Evolutionary conservation across 2,113 vertebrate species (phyloP).

Genomic region (Acinonyx jubatus): DNA sequence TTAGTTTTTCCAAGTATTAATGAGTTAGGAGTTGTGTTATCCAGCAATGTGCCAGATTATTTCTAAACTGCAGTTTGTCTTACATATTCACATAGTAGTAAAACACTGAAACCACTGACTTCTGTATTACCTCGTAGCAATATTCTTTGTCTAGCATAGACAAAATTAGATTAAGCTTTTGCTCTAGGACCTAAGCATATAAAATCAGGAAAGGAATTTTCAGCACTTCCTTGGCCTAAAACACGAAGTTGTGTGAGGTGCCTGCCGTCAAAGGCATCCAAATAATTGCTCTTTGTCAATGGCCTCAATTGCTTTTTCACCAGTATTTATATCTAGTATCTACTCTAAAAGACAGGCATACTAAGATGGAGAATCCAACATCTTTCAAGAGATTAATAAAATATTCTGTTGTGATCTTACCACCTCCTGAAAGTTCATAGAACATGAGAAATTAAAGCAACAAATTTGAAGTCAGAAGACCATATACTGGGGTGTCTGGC

Average conservation of each 20-base stretch:
- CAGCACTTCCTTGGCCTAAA: not conserved
- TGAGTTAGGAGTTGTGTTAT: not conserved
- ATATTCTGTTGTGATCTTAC: not conserved
- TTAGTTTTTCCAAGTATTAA: constrained; percentile 23
- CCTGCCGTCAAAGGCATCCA: not conserved
- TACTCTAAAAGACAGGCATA: not conserved
- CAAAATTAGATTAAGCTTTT: constrained; percentile 9
- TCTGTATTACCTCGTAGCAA: not conserved
- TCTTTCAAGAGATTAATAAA: not conserved
- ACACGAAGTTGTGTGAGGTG: not conserved
- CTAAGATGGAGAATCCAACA: not conserved
- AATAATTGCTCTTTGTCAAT: not conserved
- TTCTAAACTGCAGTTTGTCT: not conserved
- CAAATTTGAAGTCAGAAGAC: not conserved
- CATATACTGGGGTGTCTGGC: not conserved
- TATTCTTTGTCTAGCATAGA: not conserved
- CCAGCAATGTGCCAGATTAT: not conserved
- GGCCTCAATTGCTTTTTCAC: not conserved
- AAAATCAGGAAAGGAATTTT: not conserved
- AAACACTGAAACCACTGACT: not conserved
- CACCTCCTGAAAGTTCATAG: not conserved
- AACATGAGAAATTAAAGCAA: not conserved
- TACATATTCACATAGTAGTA: not conserved
- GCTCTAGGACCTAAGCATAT: not conserved
- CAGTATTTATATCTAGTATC: not conserved